Evolutionary conservation across 2,113 vertebrate species (phyloP).

Genomic region (Cyphomyrus discorhynchus): DNA sequence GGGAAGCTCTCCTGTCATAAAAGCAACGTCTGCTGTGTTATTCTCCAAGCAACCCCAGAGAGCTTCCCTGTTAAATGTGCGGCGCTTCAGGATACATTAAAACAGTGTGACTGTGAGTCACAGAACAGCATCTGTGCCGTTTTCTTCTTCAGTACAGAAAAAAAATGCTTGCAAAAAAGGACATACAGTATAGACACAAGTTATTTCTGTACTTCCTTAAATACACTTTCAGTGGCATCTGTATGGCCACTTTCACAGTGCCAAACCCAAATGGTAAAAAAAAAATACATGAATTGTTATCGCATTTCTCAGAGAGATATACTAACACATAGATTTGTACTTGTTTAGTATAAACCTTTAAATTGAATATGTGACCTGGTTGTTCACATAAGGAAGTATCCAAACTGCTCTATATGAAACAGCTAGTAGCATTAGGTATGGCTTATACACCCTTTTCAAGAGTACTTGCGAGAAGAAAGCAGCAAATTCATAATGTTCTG

Average conservation of each 20-base stretch:
- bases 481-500: neutral
- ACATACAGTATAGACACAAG: neutral
- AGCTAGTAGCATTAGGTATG: neutral
- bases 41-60: neutral
- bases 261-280: neutral
- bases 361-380: neutral
- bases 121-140: neutral
- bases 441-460: neutral
- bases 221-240: neutral
- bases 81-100: neutral
- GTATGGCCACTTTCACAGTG: neutral
- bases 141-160: neutral
- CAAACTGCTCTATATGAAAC: neutral
- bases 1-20: conserved; percentile 1
- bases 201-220: neutral
- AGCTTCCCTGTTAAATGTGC: neutral
- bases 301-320: neutral
- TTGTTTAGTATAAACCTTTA: neutral
- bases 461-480: neutral
- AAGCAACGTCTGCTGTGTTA: neutral
- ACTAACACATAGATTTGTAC: neutral
- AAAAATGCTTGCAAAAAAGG: neutral
- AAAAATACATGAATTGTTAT: neutral
- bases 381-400: neutral
- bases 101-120: conserved; percentile 6